phyloP scores from a whole-genome alignment of 2,888 invertebrate species.

The Tiliacea citrago region DNA sequence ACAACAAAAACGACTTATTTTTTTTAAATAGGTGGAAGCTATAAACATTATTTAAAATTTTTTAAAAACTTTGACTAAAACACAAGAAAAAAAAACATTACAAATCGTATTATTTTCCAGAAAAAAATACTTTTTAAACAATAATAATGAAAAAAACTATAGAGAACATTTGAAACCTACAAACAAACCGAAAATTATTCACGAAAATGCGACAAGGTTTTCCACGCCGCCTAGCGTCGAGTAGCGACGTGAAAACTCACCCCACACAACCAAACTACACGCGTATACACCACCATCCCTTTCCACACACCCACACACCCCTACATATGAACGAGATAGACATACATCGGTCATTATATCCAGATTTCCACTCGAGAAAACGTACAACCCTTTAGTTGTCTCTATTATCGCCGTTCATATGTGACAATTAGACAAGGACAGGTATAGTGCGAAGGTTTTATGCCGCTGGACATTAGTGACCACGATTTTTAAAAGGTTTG shows the following conservation, averaged over 20 bases:
- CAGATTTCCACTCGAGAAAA: constrained; percentile 86
- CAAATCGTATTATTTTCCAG: not conserved
- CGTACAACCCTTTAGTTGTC: constrained; percentile 86
- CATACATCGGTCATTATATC: constrained; percentile 83
- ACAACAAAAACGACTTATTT: not conserved
- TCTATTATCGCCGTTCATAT: constrained; percentile 82
- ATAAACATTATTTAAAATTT: no score
- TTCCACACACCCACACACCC: constrained; percentile 83
- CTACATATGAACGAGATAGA: constrained; percentile 88
- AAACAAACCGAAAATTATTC: constrained; percentile 42
- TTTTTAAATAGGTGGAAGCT: no score
- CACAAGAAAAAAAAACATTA: not conserved
- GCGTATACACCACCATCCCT: constrained; percentile 81
- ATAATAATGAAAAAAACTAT: constrained; percentile 26
- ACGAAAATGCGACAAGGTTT: constrained; percentile 58
- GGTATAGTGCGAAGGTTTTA: constrained; percentile 75
- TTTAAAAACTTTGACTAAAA: not conserved
- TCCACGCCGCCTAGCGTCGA: constrained; percentile 87
- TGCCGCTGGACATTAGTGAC: constrained; percentile 84
- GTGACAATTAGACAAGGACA: constrained; percentile 80
- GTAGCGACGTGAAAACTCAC: constrained; percentile 81
- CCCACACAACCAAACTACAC: constrained; percentile 73
- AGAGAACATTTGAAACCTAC: constrained; percentile 49
- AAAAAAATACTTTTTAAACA: not conserved
- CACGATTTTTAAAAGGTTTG: constrained; percentile 77